These are phyloP conservation scores for Pseudochaenichthys georgianus DNA, from an alignment of 2,797 vertebrate species.

Conservation along the genomic window DNA sequence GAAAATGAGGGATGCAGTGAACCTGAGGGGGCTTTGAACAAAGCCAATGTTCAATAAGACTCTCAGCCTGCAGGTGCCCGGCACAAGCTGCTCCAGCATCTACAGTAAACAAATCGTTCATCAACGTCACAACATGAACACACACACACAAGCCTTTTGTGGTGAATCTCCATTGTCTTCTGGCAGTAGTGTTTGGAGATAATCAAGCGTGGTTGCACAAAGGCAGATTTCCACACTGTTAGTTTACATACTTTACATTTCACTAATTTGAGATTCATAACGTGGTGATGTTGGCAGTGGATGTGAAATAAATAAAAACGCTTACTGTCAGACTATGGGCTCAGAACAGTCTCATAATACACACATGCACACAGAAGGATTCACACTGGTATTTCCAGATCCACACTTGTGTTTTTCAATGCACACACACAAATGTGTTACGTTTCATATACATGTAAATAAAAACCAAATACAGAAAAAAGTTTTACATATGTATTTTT, in stretches of 20 bases:
- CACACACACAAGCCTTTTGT: slow-evolving; percentile 4
- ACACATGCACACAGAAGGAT: no score
- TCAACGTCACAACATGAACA: slow-evolving; percentile 33
- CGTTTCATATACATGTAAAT: no score
- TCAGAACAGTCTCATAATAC: no score
- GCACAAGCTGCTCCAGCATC: slow-evolving; percentile 6
- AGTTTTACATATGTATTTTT: no score
- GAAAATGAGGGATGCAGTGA: slow-evolving; percentile 44
- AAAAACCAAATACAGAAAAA: no score
- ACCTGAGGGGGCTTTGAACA: slow-evolving; percentile 9
- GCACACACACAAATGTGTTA: no score
- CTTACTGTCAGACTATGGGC: not conserved
- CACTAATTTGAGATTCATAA: slow-evolving; percentile 9
- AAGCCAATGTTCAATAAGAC: slow-evolving; percentile 37
- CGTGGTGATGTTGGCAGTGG: slow-evolving; percentile 7
- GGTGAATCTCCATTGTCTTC: slow-evolving; percentile 18
- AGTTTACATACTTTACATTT: no score
- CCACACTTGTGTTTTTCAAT: no score
- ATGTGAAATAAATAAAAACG: slow-evolving; percentile 20
- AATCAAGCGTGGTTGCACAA: not conserved
- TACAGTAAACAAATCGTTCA: slow-evolving; percentile 63
- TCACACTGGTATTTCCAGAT: no score
- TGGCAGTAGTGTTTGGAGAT: slow-evolving; percentile 1
- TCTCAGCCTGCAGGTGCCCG: slow-evolving; percentile 38
- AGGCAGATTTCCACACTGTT: not conserved